Evolutionary conservation across 2,797 vertebrate genomes (phyloP), one percentile per base, ranked within the genome.

Genomic region (Acestrorhynchus altus): DNA sequence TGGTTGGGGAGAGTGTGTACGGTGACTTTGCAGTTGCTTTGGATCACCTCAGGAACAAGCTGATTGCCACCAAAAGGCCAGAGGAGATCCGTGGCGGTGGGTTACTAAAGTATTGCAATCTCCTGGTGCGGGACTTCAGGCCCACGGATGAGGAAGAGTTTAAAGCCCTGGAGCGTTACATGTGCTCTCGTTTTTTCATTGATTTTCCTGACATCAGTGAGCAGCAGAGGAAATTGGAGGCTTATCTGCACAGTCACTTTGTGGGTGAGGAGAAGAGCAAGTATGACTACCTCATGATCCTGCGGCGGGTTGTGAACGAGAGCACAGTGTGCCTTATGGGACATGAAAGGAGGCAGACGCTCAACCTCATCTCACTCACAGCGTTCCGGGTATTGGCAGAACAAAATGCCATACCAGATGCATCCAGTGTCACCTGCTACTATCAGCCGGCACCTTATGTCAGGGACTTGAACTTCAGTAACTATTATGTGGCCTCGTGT

Each of bases 251-350:
- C 81, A 99, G 97, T 91, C 98, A 99, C 92, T 99, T 99, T 56
- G 92, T 96, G 0, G 96, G 95, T 0, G 98, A 97, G 76, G 98
- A 99, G 90, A 94, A 94, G 85, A 96, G 95, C 94, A 98, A 99
- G 90, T 99, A 99, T 0, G 95, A 98, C 87, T 99, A 99, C 94
- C 96, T 99, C 89, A 94, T 97, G 95, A 99, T 95, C 86, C 93
- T 99, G 71, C 94, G 95, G 61, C 90, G 90, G 61, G 98, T 99
- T 39, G 96, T 99, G 68, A 98, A 99, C 0, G 96, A 99, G 90
- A 99, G 98, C 92, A 99, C 98, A 0, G 98, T 99, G 84, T 99
- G 98, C 86, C 96, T 99, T 64, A 99, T 99, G 98, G 96, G 97
- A 52, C 97, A 99, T 0, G 98, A 99, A 80, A 93, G 97, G 22